Percentiles rank a stretch among this genome's conserved stretches.
phyloP scores from a whole-genome alignment of 2,888 invertebrate species.

The Hoplodrina ambigua region DNA sequence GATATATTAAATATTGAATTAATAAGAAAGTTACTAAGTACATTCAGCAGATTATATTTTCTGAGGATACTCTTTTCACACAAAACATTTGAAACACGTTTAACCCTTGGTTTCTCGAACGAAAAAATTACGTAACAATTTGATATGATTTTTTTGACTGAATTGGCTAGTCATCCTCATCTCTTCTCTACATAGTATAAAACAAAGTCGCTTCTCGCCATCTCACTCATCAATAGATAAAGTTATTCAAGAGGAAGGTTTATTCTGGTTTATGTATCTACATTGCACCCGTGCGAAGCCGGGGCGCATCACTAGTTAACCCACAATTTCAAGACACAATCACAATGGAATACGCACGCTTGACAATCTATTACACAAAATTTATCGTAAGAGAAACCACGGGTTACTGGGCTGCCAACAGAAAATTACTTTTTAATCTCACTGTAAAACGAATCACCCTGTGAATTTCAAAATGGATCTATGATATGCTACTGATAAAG shows the following conservation, averaged over 20 bases:
- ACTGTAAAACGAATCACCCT: slow-evolving; percentile 77
- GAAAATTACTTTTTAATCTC: slow-evolving; percentile 71
- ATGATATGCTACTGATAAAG: slow-evolving; percentile 64
- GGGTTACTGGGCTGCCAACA: slow-evolving; percentile 38
- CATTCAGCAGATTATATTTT: slow-evolving; percentile 5
- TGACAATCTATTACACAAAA: not conserved
- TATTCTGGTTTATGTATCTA: no score
- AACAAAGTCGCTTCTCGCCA: no score
- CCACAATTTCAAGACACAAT: not conserved
- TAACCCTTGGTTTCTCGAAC: not conserved
- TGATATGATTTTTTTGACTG: not conserved
- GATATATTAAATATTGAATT: not conserved
- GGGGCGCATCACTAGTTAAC: no score
- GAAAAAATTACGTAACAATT: not conserved
- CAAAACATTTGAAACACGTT: slow-evolving; percentile 53
- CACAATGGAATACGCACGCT: not conserved
- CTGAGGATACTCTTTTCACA: not conserved
- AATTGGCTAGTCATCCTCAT: not conserved
- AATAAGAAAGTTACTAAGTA: slow-evolving; percentile 3
- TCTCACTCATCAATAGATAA: no score
- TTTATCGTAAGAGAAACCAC: not conserved
- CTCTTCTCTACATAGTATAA: no score
- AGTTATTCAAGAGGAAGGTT: no score
- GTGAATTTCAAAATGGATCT: slow-evolving; percentile 74
- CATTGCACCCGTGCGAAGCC: no score